Evolutionary conservation across 2,888 invertebrate species (phyloP), one percentile per base, ranked within the genome.

Genomic region (Epiblema foenella): DNA sequence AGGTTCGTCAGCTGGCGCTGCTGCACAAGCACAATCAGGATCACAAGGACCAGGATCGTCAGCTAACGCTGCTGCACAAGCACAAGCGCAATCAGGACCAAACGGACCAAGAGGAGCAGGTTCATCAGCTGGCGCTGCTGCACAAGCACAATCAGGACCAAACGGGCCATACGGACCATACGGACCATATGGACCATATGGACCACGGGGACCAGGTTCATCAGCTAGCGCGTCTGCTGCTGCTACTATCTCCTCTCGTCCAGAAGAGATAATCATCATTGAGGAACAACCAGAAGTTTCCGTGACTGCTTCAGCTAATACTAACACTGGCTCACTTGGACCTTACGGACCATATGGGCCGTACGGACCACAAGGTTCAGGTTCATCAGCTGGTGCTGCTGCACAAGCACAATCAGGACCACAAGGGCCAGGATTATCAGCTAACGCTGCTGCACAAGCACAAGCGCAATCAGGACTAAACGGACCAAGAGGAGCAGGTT

Each of bases 41-140:
- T 52, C 52, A 24, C 17, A 10, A 65, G 49, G 66, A 63, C 39
- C 56, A 63, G 63, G 68, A 62, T 42, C 73, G 49, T 52, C 65
- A 12, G 73, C 46, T 33, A 49, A 2, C 12, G 58, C 68, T 58
- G 51, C 7, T 15, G 59, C 58, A 5, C 9, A 52, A 37, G 15
- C 37, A 11, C 1, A 39, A 39, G 57, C 46, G 49, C 46, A 67
- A 59, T 1, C n/a, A 3, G 24, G 52, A 1, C 52, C 20, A 52
- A 11, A 11, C 0, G 4, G 42, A 15, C 42, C 33, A 8, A 2
- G 15, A 12, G 56, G 56, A n/a, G 33, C 56, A 51, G 59, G 37
- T 9, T n/a, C 68, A 9, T 33, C 59, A 39, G 59, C 59, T 57
- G 12, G 12, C 17, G 57, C 57, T 57, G 33, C 29, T n/a, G 57